These are phyloP conservation scores for Beaufortia kweichowensis DNA, from an alignment of 2,113 vertebrate genomes.

Conservation along the genomic window DNA sequence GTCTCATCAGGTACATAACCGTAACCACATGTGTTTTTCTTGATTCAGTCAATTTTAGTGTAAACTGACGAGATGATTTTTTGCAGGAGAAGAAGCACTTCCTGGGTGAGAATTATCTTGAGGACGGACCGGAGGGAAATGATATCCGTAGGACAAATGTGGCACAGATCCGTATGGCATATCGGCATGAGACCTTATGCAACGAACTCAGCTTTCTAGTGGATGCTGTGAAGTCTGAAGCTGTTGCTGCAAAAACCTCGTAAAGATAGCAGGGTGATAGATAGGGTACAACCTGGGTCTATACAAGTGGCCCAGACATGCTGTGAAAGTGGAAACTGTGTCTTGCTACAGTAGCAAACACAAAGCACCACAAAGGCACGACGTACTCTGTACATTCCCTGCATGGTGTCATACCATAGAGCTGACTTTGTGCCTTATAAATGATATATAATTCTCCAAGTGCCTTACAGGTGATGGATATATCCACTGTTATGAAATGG, in stretches of 20 bases:
- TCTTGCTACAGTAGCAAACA: constrained; percentile 2
- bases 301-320: neutral
- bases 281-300: neutral
- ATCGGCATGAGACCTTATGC: constrained; percentile 89
- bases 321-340: neutral
- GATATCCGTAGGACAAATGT: constrained; percentile 94
- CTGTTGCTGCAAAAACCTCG: constrained; percentile 47
- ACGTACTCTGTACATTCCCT: neutral
- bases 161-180: constrained; percentile 95
- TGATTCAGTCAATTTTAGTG: neutral
- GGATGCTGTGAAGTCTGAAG: constrained; percentile 85
- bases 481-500: neutral
- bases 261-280: constrained; percentile 46
- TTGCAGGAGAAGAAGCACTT: constrained; percentile 94
- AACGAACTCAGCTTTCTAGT: constrained; percentile 95
- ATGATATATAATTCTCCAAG: neutral
- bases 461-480: neutral
- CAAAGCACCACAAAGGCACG: neutral
- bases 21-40: neutral
- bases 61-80: neutral
- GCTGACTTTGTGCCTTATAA: neutral
- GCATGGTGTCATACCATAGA: neutral
- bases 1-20: constrained; percentile 83
- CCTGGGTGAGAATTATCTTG: constrained; percentile 86
- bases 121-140: constrained; percentile 91